phyloP scores from a whole-genome alignment of 2,797 vertebrate genomes.

The Gastrophryne carolinensis region DNA sequence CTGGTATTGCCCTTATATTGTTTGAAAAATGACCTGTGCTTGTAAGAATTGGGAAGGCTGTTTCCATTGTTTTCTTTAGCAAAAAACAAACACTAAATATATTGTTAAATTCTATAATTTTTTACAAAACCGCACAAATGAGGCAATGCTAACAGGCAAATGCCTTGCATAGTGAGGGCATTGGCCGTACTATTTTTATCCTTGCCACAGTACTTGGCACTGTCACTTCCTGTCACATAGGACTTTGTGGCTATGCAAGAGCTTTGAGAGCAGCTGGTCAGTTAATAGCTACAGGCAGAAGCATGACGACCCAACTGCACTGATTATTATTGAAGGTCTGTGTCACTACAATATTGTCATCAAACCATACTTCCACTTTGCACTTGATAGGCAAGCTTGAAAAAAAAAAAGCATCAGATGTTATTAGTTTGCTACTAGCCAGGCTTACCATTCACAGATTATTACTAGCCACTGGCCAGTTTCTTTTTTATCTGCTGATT shows the following conservation, averaged over 20 bases:
- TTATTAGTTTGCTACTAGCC: no score
- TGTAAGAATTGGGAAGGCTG: no score
- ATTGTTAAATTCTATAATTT: no score
- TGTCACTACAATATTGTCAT: background rate
- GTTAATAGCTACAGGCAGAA: conserved; percentile 36
- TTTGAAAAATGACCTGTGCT: no score
- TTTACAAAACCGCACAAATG: background rate
- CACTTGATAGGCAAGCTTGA: background rate
- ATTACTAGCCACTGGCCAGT: no score
- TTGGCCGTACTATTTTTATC: conserved; percentile 30
- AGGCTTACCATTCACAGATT: no score
- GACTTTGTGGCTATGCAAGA: conserved; percentile 18
- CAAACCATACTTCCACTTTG: background rate
- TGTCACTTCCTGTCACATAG: conserved; percentile 34
- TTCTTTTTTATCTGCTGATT: no score
- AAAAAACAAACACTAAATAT: no score
- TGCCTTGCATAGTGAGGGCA: background rate
- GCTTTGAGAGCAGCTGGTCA: conserved; percentile 36
- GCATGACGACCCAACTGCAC: conserved; percentile 8
- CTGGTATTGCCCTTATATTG: no score
- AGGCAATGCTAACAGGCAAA: no score
- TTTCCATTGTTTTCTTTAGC: no score
- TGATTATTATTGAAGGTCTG: conserved; percentile 33
- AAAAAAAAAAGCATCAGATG: no score
- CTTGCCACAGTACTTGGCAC: conserved; percentile 21